A percentile compares a stretch with the other conserved stretches of the same genome.
Evolutionary conservation across 2,113 vertebrate species (phyloP).

Genomic region (Merops nubicus): DNA sequence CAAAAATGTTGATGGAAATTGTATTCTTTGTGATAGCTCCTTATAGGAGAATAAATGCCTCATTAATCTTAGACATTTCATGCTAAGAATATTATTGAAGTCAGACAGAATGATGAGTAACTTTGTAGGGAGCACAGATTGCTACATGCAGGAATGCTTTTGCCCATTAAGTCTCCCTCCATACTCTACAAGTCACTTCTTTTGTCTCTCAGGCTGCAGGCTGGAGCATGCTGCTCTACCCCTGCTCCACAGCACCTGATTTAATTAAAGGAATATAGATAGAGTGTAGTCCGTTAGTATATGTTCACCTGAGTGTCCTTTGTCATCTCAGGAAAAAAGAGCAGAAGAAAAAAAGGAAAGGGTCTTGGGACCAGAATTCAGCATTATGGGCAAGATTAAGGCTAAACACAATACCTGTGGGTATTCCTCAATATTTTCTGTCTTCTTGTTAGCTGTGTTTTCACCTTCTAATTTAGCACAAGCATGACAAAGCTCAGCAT

Average conservation of each 20-base stretch:
- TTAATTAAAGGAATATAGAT: conserved; percentile 44
- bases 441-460: neutral
- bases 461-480: neutral
- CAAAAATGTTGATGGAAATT: conserved; percentile 40
- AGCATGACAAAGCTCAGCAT: neutral
- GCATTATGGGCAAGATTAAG: neutral
- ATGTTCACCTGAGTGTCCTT: neutral
- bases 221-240: conserved; percentile 34
- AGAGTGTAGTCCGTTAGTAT: neutral
- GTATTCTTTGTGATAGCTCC: conserved; percentile 47
- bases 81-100: conserved; percentile 73
- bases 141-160: conserved; percentile 52
- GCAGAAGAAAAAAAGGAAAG: neutral
- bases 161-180: conserved; percentile 35
- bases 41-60: conserved; percentile 60
- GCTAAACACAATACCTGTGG: neutral
- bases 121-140: conserved; percentile 64
- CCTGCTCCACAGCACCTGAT: neutral
- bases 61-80: conserved; percentile 71
- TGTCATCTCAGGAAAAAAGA: neutral
- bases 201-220: conserved; percentile 36
- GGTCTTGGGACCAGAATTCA: neutral
- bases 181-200: conserved; percentile 30
- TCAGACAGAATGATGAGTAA: conserved; percentile 67
- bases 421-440: neutral